These are phyloP conservation scores for Mycogona germanica DNA, from an alignment of 2,888 invertebrate genomes.

Conservation along the genomic window DNA sequence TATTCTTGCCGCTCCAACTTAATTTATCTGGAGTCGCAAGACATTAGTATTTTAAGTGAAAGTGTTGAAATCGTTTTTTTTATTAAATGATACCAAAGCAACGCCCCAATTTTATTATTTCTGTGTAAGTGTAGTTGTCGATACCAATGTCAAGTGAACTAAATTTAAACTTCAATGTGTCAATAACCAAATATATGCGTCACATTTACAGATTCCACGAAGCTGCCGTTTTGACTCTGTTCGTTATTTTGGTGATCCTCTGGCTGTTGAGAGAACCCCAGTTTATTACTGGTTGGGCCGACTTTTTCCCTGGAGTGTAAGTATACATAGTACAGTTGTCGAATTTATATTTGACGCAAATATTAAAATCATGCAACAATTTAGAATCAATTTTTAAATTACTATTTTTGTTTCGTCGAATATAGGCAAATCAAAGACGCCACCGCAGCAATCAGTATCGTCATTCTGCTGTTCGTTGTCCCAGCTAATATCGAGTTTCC, in stretches of 20 bases:
- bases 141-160: too few relatives aligned
- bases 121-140: too few relatives aligned
- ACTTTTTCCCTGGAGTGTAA: conserved; percentile 37
- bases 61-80: not conserved
- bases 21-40: too few relatives aligned
- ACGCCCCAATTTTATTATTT: not conserved
- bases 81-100: not conserved
- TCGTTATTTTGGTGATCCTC: conserved; percentile 61
- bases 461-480: conserved; percentile 31
- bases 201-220: conserved; percentile 20
- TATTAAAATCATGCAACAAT: not conserved
- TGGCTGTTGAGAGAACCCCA: conserved; percentile 86
- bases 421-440: conserved; percentile 33
- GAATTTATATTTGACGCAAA: too few relatives aligned
- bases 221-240: conserved; percentile 44
- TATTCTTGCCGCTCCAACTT: too few relatives aligned
- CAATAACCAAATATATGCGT: not conserved
- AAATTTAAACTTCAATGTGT: not conserved
- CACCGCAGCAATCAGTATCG: conserved; percentile 36
- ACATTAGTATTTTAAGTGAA: too few relatives aligned
- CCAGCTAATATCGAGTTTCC: conserved; percentile 12
- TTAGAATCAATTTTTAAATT: too few relatives aligned
- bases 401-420: too few relatives aligned
- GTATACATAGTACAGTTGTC: not conserved
- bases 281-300: conserved; percentile 78